These are phyloP conservation scores for Leptarthrus brevirostris DNA, from an alignment of 2,888 invertebrate genomes.

Conservation along the genomic window DNA sequence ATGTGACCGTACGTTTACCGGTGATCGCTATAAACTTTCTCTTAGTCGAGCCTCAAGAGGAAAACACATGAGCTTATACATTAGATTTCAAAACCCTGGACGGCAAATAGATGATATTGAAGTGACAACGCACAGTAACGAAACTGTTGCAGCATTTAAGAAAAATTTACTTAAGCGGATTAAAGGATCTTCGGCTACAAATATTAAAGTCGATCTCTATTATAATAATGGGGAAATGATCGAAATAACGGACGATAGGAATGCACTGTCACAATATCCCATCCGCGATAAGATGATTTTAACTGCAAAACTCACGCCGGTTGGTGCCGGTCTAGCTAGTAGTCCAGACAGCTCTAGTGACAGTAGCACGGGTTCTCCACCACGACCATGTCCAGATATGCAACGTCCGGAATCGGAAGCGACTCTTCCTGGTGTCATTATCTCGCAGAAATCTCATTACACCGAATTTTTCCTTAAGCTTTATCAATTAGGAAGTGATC, in stretches of 20 bases:
- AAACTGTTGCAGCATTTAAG: conserved; percentile 88
- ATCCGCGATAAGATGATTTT: conserved; percentile 90
- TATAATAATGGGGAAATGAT: conserved; percentile 86
- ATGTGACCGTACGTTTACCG: conserved; percentile 89
- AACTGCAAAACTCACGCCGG: conserved; percentile 81
- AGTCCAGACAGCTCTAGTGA: conserved; percentile 95
- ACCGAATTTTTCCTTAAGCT: conserved; percentile 86
- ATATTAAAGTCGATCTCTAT: conserved; percentile 91
- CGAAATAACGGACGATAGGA: conserved; percentile 88
- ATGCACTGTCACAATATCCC: conserved; percentile 86
- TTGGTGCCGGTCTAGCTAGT: conserved; percentile 77
- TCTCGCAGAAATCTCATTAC: conserved; percentile 84
- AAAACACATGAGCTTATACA: conserved; percentile 86
- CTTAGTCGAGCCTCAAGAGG: conserved; percentile 88
- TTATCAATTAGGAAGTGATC: conserved; percentile 86
- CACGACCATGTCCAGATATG: conserved; percentile 81
- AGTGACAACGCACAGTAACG: conserved; percentile 92
- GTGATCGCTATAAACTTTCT: conserved; percentile 89
- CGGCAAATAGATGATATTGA: conserved; percentile 92
- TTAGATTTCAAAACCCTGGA: conserved; percentile 88
- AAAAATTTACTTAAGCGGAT: conserved; percentile 75
- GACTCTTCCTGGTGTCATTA: conserved; percentile 90
- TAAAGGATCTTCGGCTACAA: conserved; percentile 71
- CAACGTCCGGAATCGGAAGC: conserved; percentile 87
- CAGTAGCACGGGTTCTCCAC: conserved; percentile 93